A percentile compares a stretch with the other conserved stretches of the same genome.
These are phyloP conservation scores for Sturnus vulgaris DNA, from an alignment of 2,113 vertebrate species.

Conservation along the genomic window DNA sequence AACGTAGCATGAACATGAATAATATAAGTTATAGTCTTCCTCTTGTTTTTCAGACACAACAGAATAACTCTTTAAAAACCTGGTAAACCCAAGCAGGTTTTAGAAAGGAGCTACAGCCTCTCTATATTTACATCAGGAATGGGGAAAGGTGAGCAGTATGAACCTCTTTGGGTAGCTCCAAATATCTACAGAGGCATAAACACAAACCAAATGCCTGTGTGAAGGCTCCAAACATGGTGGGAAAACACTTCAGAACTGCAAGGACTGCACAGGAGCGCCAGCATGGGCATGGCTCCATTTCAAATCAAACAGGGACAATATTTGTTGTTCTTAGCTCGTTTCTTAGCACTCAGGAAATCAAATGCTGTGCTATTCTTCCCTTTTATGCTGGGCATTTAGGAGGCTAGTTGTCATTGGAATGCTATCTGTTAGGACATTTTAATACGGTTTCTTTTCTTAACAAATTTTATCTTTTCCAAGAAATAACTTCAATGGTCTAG, in stretches of 20 bases:
- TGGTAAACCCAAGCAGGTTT: not conserved
- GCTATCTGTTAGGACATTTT: not conserved
- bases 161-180: not conserved
- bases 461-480: not conserved
- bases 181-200: not conserved
- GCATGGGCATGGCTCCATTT: not conserved
- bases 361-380: not conserved
- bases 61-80: not conserved
- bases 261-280: not conserved
- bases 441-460: not conserved
- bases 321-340: not conserved
- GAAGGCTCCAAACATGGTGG: not conserved
- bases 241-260: not conserved
- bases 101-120: not conserved
- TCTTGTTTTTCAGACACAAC: not conserved
- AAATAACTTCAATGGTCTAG: not conserved
- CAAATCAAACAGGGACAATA: not conserved
- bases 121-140: not conserved
- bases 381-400: not conserved
- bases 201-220: not conserved
- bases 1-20: not conserved
- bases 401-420: not conserved
- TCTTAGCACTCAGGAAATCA: not conserved
- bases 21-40: not conserved
- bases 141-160: not conserved